Conservation (phyloP, 2,797 vertebrate species). For the Sciaenops ocellatus region DNA sequence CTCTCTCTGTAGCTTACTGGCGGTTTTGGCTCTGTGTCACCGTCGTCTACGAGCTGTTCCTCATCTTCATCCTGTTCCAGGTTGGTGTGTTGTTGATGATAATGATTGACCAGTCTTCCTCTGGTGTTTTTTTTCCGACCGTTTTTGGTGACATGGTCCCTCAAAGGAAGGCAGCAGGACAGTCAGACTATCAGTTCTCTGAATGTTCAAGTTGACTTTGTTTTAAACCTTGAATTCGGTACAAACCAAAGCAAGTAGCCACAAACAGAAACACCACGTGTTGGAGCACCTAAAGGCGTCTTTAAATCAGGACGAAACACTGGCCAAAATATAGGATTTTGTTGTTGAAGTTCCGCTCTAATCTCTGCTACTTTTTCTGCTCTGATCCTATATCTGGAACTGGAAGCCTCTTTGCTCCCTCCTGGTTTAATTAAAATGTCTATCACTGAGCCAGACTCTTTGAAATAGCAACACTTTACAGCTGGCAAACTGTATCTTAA, state of each 20-base stretch:
- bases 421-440: constrained; percentile 49
- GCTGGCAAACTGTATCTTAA: neutral
- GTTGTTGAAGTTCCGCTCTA: neutral
- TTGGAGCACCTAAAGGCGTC: neutral
- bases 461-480: neutral
- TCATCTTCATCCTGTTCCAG: constrained; percentile 99
- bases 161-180: neutral
- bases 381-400: constrained; percentile 22
- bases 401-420: constrained; percentile 37
- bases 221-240: neutral
- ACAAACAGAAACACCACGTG: neutral
- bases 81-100: constrained; percentile 78
- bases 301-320: neutral
- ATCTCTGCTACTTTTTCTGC: constrained; percentile 20
- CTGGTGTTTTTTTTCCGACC: neutral
- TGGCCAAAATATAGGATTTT: constrained; percentile 16
- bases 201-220: neutral
- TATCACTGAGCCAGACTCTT: constrained; percentile 6
- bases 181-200: neutral
- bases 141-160: neutral
- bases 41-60: constrained; percentile 98
- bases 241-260: neutral
- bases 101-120: neutral
- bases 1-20: constrained; percentile 91
- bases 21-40: constrained; percentile 98